Evolutionary conservation across 2,113 vertebrate genomes (phyloP).

Genomic region (Pedetes capensis): DNA sequence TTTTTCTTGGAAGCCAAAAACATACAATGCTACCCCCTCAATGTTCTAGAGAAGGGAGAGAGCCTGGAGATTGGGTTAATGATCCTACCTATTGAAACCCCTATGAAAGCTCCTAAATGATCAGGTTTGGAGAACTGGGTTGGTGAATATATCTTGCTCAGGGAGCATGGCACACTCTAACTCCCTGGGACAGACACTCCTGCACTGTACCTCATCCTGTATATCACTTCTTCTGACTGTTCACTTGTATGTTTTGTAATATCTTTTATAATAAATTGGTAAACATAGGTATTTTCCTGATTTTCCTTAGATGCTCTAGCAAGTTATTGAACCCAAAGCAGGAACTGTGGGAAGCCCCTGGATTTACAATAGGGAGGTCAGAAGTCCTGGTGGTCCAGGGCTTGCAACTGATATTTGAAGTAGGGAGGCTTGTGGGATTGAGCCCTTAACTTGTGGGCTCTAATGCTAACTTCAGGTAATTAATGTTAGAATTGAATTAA

Average conservation of each 20-base stretch:
- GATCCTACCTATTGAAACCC: background rate
- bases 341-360: background rate
- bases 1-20: background rate
- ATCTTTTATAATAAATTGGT: background rate
- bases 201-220: background rate
- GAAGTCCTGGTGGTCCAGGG: background rate
- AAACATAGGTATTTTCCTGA: background rate
- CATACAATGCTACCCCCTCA: background rate
- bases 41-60: background rate
- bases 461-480: background rate
- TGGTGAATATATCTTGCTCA: background rate
- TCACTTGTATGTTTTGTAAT: background rate
- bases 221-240: background rate
- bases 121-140: background rate
- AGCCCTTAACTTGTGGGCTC: background rate
- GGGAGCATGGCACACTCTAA: background rate
- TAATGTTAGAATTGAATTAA: conserved; percentile 1
- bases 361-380: background rate
- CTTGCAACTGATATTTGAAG: background rate
- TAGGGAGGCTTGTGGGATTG: background rate
- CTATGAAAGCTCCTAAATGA: background rate
- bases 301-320: background rate
- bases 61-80: background rate
- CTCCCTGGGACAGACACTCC: background rate
- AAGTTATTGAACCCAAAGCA: background rate